These are phyloP conservation scores for Amia ocellicauda DNA, from an alignment of 2,113 vertebrate species.

Conservation along the genomic window DNA sequence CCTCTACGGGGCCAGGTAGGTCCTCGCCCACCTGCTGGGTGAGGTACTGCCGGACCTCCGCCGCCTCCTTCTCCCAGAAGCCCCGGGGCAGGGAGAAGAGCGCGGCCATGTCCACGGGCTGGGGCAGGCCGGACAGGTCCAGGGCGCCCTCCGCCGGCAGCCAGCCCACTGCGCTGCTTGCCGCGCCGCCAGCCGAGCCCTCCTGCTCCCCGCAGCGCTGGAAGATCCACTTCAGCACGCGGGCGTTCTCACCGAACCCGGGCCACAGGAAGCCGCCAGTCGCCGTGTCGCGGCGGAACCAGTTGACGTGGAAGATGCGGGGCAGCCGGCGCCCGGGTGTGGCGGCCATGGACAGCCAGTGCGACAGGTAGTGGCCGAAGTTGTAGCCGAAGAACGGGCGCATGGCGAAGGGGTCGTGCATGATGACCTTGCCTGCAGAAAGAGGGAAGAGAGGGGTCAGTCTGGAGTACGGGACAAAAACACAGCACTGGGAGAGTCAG, in stretches of 20 bases:
- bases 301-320: conserved; percentile 66
- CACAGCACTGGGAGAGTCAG: background rate
- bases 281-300: conserved; percentile 53
- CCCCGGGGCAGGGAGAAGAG: conserved; percentile 66
- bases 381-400: conserved; percentile 69
- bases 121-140: conserved; percentile 51
- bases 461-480: no score
- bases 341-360: conserved; percentile 56
- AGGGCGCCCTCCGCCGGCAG: conserved; percentile 64
- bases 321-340: conserved; percentile 42
- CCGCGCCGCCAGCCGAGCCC: conserved; percentile 60
- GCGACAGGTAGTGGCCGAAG: conserved; percentile 55
- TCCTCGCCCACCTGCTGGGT: conserved; percentile 79
- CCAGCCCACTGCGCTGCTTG: conserved; percentile 68
- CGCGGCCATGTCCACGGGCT: conserved; percentile 49
- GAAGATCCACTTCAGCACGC: conserved; percentile 67
- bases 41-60: conserved; percentile 77
- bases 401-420: conserved; percentile 73
- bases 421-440: conserved; percentile 57
- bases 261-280: conserved; percentile 58
- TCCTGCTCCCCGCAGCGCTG: conserved; percentile 61
- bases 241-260: conserved; percentile 58
- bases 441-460: background rate
- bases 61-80: conserved; percentile 73
- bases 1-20: conserved; percentile 72